Evolutionary conservation across 2,888 invertebrate species (phyloP).

Genomic region (Actias luna): DNA sequence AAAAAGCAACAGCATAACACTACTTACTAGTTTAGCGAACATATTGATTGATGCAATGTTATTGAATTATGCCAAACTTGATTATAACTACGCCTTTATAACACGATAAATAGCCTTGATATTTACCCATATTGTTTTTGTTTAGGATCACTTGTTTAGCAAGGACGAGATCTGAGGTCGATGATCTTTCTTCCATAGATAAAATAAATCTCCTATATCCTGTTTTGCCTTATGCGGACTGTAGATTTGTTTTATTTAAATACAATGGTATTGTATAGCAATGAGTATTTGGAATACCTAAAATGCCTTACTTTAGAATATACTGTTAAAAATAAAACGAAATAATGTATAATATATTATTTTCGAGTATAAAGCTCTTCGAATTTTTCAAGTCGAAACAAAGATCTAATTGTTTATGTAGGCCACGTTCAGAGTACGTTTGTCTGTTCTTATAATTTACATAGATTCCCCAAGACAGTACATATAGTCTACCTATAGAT

Average conservation of each 20-base stretch:
- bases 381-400: conserved; percentile 50
- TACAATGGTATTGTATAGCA: not conserved
- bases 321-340: conserved; percentile 40
- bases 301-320: conserved; percentile 26
- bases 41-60: conserved; percentile 52
- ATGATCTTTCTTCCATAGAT: conserved; percentile 44
- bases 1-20: not conserved
- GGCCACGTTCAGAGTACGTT: conserved; percentile 58
- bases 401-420: conserved; percentile 71
- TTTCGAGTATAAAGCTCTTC: conserved; percentile 43
- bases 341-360: conserved; percentile 35
- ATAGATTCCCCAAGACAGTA: conserved; percentile 60
- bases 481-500: conserved; percentile 58
- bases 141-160: conserved; percentile 45
- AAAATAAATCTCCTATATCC: conserved; percentile 39
- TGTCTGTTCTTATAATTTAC: conserved; percentile 70
- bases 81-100: conserved; percentile 51
- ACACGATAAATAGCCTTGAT: conserved; percentile 56
- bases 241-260: not conserved
- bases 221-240: conserved; percentile 36
- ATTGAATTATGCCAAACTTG: conserved; percentile 48
- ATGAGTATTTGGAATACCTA: not conserved
- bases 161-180: conserved; percentile 41
- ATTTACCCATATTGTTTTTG: conserved; percentile 47
- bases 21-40: conserved; percentile 65